Conservation (phyloP, 2,888 invertebrate genomes). For the Lasioglossum pauxillum region DNA sequence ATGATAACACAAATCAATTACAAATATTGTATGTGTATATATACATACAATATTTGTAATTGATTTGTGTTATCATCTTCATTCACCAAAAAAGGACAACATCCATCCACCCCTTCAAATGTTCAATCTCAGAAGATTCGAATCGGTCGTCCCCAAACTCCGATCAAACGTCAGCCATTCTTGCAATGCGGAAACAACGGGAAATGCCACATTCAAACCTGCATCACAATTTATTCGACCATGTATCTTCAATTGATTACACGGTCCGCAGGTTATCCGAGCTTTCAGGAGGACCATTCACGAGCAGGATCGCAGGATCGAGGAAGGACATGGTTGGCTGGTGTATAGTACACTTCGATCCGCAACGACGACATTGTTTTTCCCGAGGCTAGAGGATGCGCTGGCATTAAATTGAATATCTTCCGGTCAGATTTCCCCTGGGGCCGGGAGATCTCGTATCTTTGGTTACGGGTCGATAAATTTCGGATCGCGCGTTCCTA, state of each 20-base stretch:
- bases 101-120: no score
- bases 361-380: slow-evolving; percentile 34
- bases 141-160: not conserved
- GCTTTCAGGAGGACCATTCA: not conserved
- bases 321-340: not conserved
- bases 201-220: not conserved
- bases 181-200: not conserved
- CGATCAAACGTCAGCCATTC: not conserved
- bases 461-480: slow-evolving; percentile 30
- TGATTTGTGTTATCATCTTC: no score
- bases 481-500: slow-evolving; percentile 10
- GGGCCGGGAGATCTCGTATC: not conserved
- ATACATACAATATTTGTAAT: no score
- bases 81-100: no score
- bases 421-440: slow-evolving; percentile 38
- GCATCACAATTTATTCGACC: slow-evolving; percentile 68
- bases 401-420: slow-evolving; percentile 48
- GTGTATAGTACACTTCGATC: not conserved
- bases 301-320: not conserved
- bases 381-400: slow-evolving; percentile 24
- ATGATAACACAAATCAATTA: no score
- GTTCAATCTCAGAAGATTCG: not conserved
- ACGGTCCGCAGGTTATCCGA: slow-evolving; percentile 67
- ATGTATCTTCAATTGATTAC: slow-evolving; percentile 65
- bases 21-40: no score